A percentile compares a stretch with the other conserved stretches of the same genome.
Evolutionary conservation across 2,888 invertebrate species (phyloP).

Genomic region (Drosophila colorata): DNA sequence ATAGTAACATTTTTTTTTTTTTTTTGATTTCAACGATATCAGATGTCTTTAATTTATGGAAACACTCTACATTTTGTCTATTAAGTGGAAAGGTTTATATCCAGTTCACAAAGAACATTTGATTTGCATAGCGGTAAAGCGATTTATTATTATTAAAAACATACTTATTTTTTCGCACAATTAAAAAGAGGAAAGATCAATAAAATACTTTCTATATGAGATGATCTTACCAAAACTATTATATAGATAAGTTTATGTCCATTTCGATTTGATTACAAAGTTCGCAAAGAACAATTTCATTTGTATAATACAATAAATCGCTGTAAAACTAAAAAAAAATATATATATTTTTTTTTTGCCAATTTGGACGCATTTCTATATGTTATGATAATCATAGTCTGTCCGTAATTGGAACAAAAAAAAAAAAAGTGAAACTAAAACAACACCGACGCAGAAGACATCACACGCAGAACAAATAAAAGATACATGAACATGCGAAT

Average conservation of each 20-base stretch:
- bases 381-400: conserved; percentile 11
- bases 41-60: not conserved
- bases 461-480: no score
- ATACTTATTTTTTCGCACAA: conserved; percentile 1
- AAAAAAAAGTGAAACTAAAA: conserved; percentile 20
- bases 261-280: conserved; percentile 2
- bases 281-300: conserved; percentile 6
- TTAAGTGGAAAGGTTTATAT: not conserved
- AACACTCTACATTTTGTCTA: not conserved
- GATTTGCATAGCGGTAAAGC: not conserved
- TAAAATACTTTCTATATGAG: not conserved
- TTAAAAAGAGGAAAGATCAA: not conserved
- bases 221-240: not conserved
- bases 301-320: not conserved
- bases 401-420: not conserved
- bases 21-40: not conserved
- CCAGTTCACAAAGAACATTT: not conserved
- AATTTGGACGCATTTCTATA: conserved; percentile 13
- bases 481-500: not conserved
- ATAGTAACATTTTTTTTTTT: not conserved
- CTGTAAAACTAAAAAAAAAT: not conserved
- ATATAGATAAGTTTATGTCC: conserved; percentile 1
- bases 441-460: conserved; percentile 12
- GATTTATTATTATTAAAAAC: conserved; percentile 5
- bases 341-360: not conserved